Evolutionary conservation across 2,797 vertebrate species (phyloP).

Genomic region (Sebastolobus alascanus): DNA sequence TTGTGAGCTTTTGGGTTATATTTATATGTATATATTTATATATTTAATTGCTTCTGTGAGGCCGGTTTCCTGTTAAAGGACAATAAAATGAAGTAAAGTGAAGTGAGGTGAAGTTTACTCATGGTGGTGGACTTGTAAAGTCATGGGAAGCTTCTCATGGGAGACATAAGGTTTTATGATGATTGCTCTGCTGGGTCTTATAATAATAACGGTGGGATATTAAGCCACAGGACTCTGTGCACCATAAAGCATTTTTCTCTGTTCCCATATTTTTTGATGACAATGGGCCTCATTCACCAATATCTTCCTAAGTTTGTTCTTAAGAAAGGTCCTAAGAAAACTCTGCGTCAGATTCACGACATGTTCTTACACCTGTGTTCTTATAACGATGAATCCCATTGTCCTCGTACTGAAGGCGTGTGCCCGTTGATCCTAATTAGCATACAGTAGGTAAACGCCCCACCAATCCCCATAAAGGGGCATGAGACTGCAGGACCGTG

Average conservation of each 20-base stretch:
- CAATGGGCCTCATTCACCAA: not conserved
- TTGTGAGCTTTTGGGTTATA: not conserved
- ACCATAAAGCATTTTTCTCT: not conserved
- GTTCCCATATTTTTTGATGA: not conserved
- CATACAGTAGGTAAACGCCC: no score
- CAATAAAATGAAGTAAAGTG: conserved; percentile 16
- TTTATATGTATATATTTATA: not conserved
- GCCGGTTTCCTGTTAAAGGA: not conserved
- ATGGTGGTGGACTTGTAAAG: not conserved
- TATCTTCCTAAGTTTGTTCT: no score
- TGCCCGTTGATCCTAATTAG: no score
- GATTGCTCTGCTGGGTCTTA: conserved; percentile 1
- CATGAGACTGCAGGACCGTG: no score
- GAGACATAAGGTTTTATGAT: conserved; percentile 13
- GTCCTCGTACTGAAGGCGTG: no score
- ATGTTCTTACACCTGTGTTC: no score
- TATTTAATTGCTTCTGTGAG: not conserved
- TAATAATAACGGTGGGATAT: conserved; percentile 5
- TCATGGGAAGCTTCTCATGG: conserved; percentile 3
- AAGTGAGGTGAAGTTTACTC: conserved; percentile 17
- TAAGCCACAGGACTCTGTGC: not conserved
- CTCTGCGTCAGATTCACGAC: no score
- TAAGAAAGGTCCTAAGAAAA: no score
- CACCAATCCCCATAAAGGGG: no score
- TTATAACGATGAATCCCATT: no score